These are phyloP conservation scores for Andrena marginata DNA, from an alignment of 2,888 invertebrate genomes.

Conservation along the genomic window DNA sequence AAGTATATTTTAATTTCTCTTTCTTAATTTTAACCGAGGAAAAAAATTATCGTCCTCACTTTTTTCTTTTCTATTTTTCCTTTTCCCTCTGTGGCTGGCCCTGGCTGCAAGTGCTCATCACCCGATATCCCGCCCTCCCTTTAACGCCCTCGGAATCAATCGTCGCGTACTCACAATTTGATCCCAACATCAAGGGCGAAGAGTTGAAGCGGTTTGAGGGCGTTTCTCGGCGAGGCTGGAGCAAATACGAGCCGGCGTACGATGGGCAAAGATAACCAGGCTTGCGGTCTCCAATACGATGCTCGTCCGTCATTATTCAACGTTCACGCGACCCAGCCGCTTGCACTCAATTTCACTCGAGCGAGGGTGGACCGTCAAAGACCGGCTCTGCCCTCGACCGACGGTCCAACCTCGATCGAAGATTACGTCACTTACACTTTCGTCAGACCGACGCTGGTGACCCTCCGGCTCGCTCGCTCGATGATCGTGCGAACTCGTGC, in stretches of 20 bases:
- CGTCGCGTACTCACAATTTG: slow-evolving; percentile 9
- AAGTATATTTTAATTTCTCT: too few relatives aligned
- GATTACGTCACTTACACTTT: slow-evolving; percentile 40
- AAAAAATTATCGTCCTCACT: too few relatives aligned
- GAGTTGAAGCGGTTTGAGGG: neutral
- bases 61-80: too few relatives aligned
- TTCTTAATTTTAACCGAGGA: too few relatives aligned
- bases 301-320: slow-evolving; percentile 50
- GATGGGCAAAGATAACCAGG: slow-evolving; percentile 28
- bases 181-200: slow-evolving; percentile 24
- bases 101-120: too few relatives aligned
- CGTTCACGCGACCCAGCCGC: slow-evolving; percentile 32
- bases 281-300: slow-evolving; percentile 40
- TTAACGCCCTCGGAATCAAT: slow-evolving; percentile 1
- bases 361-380: slow-evolving; percentile 49
- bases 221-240: slow-evolving; percentile 4
- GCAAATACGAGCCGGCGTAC: neutral
- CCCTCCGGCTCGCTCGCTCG: neutral
- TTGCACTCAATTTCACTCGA: slow-evolving; percentile 61
- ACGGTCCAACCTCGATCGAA: slow-evolving; percentile 33
- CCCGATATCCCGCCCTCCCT: neutral
- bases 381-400: slow-evolving; percentile 22
- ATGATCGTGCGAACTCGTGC: neutral
- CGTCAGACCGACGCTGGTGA: neutral
- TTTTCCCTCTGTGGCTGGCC: too few relatives aligned